Percentiles rank a stretch among this genome's conserved stretches.
Evolutionary conservation across 2,888 invertebrate genomes (phyloP).

Genomic region (Hypomecis punctinalis): DNA sequence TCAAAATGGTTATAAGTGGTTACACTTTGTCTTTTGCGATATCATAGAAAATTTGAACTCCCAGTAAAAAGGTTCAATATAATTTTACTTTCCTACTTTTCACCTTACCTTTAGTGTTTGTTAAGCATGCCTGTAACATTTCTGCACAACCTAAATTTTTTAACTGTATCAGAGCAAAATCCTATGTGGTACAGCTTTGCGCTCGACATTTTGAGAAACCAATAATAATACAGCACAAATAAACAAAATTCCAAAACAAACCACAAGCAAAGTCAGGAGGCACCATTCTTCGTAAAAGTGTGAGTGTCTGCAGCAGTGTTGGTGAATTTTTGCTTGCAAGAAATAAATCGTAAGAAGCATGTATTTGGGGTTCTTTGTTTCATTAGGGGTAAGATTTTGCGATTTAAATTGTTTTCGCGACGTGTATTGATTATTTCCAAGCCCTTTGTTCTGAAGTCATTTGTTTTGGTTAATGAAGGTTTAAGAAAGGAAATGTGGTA

Average conservation of each 20-base stretch:
- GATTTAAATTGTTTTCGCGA: conserved; percentile 66
- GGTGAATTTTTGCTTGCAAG: conserved; percentile 66
- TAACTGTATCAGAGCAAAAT: too few relatives aligned
- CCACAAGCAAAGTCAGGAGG: conserved; percentile 39
- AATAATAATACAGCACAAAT: too few relatives aligned
- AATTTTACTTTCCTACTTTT: too few relatives aligned
- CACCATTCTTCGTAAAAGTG: conserved; percentile 16
- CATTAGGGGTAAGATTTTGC: conserved; percentile 60
- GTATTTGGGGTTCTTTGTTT: conserved; percentile 67
- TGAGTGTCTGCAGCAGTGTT: conserved; percentile 44
- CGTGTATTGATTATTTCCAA: conserved; percentile 65
- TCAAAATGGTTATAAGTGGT: too few relatives aligned
- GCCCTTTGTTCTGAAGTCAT: conserved; percentile 48
- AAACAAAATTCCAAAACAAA: background rate
- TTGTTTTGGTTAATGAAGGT: conserved; percentile 34
- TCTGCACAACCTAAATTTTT: too few relatives aligned
- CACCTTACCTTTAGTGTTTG: too few relatives aligned
- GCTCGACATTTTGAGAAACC: too few relatives aligned
- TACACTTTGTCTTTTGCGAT: too few relatives aligned
- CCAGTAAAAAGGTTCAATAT: too few relatives aligned
- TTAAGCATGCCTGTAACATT: too few relatives aligned
- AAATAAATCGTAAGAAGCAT: conserved; percentile 64
- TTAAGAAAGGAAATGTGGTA: conserved; percentile 18
- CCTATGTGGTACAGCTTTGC: too few relatives aligned
- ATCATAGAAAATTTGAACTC: too few relatives aligned